Conservation (phyloP, 2,797 vertebrate species). For the Silurus lanzhouensis region DNA sequence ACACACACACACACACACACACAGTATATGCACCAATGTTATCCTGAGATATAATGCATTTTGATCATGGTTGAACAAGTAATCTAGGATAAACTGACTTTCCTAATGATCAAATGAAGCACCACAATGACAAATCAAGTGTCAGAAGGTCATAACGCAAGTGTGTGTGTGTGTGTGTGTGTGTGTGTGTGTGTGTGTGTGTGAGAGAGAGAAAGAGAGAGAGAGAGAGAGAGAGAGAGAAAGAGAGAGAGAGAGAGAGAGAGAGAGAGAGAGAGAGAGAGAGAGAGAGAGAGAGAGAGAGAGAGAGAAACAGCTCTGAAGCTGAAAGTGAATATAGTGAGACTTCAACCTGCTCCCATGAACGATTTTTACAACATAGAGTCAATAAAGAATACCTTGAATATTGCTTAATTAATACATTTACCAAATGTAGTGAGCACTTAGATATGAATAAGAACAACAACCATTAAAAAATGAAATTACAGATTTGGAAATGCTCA, state of each 20-base stretch:
- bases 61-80: slow-evolving; percentile 6
- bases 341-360: too few relatives aligned
- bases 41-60: slow-evolving; percentile 23
- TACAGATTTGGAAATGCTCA: slow-evolving; percentile 62
- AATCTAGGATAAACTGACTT: not conserved
- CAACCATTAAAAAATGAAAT: slow-evolving; percentile 54
- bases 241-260: not conserved
- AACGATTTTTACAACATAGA: not conserved
- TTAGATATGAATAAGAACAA: not conserved
- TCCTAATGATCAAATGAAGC: not conserved
- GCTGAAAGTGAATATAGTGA: not conserved
- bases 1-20: too few relatives aligned
- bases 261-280: too few relatives aligned
- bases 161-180: not conserved
- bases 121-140: slow-evolving; percentile 1
- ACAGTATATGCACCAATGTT: slow-evolving; percentile 16
- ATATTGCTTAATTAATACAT: slow-evolving; percentile 11
- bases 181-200: too few relatives aligned
- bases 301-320: not conserved
- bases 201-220: fast-evolving
- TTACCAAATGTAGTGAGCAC: slow-evolving; percentile 4
- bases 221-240: too few relatives aligned
- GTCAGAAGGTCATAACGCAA: not conserved
- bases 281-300: too few relatives aligned
- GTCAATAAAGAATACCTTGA: not conserved